Conservation (phyloP, 2,113 vertebrate genomes). For the Mystacornis crossleyi region DNA sequence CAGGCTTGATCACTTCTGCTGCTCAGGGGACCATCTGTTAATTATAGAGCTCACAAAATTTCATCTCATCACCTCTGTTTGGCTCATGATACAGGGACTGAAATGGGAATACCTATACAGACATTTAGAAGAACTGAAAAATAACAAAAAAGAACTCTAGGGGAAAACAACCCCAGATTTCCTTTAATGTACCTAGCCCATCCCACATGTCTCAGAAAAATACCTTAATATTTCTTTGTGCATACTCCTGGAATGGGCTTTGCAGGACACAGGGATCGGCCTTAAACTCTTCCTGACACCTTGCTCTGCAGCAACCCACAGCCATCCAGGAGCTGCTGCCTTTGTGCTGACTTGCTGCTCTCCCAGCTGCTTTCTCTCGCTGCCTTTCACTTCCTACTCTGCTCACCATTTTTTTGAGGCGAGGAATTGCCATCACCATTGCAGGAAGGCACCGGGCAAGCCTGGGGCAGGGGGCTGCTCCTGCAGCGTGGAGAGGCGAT, state of each 20-base stretch:
- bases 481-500: accelerated
- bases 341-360: not conserved
- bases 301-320: not conserved
- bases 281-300: not conserved
- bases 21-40: not conserved
- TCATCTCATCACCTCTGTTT: not conserved
- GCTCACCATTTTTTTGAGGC: not conserved
- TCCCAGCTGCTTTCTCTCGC: not conserved
- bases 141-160: not conserved
- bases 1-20: not conserved
- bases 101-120: not conserved
- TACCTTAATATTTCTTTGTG: not conserved
- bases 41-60: not conserved
- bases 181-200: not conserved
- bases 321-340: not conserved
- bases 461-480: not conserved
- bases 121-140: not conserved
- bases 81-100: not conserved
- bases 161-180: not conserved
- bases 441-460: not conserved
- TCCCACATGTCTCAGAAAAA: not conserved
- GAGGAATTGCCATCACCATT: not conserved
- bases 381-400: not conserved
- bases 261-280: not conserved
- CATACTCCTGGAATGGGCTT: not conserved